A percentile compares a stretch with the other conserved stretches of the same genome.
These are phyloP conservation scores for Drosophila borborema DNA, from an alignment of 2,888 invertebrate genomes.

Conservation along the genomic window DNA sequence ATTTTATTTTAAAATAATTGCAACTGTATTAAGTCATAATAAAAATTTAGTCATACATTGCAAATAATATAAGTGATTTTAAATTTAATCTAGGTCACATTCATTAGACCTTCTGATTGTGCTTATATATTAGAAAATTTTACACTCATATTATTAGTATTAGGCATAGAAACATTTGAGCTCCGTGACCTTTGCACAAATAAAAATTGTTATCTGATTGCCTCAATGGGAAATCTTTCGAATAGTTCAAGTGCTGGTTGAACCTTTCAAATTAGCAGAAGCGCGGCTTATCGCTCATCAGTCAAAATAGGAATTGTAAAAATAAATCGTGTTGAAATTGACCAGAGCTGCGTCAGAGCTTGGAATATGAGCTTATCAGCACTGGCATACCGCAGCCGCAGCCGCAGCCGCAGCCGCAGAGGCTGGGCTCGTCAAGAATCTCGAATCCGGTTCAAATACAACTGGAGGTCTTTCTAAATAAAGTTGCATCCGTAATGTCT, in stretches of 20 bases:
- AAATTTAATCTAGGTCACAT: constrained; percentile 6
- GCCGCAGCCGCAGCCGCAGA: neutral
- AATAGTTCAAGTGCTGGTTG: constrained; percentile 39
- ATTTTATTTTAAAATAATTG: neutral
- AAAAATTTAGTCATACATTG: neutral
- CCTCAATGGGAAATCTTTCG: constrained; percentile 6
- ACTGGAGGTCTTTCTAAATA: constrained; percentile 12
- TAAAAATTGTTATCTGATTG: constrained; percentile 22
- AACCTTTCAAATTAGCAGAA: constrained; percentile 11
- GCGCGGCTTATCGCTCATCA: constrained; percentile 33
- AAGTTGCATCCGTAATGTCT: constrained; percentile 46
- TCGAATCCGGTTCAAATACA: constrained; percentile 48
- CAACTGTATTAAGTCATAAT: neutral
- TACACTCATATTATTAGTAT: neutral
- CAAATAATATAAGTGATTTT: neutral
- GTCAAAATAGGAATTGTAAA: constrained; percentile 12
- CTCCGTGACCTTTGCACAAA: constrained; percentile 31
- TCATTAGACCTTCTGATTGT: neutral
- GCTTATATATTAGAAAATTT: neutral
- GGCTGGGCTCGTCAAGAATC: constrained; percentile 8
- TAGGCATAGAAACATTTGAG: neutral
- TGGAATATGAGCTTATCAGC: constrained; percentile 37
- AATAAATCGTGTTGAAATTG: constrained; percentile 16
- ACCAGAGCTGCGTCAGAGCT: constrained; percentile 24
- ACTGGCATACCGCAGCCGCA: neutral